Evolutionary conservation across 2,113 vertebrate species (phyloP), one percentile per base, ranked within the genome.

Genomic region (Conger conger): DNA sequence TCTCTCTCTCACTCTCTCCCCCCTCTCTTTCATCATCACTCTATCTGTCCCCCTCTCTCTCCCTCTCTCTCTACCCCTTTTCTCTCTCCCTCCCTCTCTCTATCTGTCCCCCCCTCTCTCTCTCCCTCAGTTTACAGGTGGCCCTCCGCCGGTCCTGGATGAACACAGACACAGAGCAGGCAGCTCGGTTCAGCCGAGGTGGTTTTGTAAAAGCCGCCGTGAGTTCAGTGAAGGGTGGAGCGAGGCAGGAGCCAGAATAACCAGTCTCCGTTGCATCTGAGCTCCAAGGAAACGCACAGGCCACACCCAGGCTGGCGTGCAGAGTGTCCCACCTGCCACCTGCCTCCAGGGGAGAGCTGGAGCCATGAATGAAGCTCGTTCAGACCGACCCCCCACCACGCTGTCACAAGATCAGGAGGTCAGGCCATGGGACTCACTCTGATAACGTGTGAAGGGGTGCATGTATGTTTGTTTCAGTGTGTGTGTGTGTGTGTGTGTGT

Each of bases 391-490:
- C 77, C 20, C 57, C 2, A 18, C 23, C 57, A 50, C 45, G 15
- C 45, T 27, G 57, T 63, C 20, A 63, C 57, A 20, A 57, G n/a
- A n/a, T n/a, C n/a, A n/a, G 54, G 57, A 27, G 20, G 57, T 27
- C 57, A 63, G 57, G 18, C 4, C 57, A 90, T 90, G 88, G 45
- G 77, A 33, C 83, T 87, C 53, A 89, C 91, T 91, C 84, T 23
- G 23, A 91, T 79, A n/a, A n/a, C n/a, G n/a, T n/a, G n/a, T n/a
- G n/a, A 54, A 54, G 80, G 36, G 23, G 16, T 40, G 2, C 0
- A 16, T 7, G 18, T 30, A 63, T n/a, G n/a, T n/a, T n/a, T n/a
- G n/a, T n/a, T n/a, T n/a, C n/a, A n/a, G 15, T 57, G 54, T 57
- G 3, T 57, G 3, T 57, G 9, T 57, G 3, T 16, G 53, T 3